Evolutionary conservation across 2,113 vertebrate species (phyloP).

Genomic region (Meleagris gallopavo): DNA sequence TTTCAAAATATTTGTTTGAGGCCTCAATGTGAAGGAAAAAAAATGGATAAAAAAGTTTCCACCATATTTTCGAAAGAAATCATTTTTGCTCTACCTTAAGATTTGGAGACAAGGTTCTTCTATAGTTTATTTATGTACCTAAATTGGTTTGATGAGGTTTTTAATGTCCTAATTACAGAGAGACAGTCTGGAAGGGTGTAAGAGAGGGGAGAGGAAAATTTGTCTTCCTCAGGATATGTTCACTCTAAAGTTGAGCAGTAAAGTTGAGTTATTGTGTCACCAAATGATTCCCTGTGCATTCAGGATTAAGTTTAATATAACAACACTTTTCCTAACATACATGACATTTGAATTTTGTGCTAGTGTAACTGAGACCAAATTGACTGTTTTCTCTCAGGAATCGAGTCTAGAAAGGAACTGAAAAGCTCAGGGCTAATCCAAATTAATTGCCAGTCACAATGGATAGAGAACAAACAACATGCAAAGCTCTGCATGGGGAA

Average conservation of each 20-base stretch:
- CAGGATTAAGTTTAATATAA: not conserved
- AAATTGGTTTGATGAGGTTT: not conserved
- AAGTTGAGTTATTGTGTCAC: not conserved
- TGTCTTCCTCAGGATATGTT: not conserved
- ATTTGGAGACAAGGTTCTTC: rapidly evolving
- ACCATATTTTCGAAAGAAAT: not conserved
- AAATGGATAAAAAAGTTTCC: not conserved
- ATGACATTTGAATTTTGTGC: not conserved
- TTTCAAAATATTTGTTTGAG: not conserved
- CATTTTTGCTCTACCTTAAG: not conserved
- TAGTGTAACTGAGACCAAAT: not conserved
- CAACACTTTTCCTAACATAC: not conserved
- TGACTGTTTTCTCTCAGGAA: not conserved
- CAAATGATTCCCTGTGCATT: not conserved
- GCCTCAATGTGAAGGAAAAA: not conserved
- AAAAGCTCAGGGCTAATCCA: not conserved
- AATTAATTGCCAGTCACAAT: not conserved
- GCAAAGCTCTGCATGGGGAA: not conserved
- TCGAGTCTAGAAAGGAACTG: not conserved
- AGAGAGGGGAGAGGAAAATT: not conserved
- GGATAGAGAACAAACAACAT: not conserved
- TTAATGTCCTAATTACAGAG: not conserved
- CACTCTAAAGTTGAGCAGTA: not conserved
- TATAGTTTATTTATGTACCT: not conserved
- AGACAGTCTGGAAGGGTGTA: not conserved